These are phyloP conservation scores for Aelia acuminata DNA, from an alignment of 2,888 invertebrate species.

Conservation along the genomic window DNA sequence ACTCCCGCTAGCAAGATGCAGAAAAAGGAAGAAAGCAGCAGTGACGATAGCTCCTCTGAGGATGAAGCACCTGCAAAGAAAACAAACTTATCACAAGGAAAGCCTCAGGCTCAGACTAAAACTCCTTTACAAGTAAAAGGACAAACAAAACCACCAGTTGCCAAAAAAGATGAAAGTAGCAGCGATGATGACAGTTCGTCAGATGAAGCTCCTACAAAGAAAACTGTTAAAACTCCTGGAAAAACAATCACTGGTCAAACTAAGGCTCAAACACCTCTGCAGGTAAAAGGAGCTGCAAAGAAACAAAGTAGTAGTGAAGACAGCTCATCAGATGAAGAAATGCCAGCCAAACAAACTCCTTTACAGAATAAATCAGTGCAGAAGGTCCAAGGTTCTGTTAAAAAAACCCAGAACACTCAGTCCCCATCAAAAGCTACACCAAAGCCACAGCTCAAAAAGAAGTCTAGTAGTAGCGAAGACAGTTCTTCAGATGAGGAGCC, in stretches of 20 bases:
- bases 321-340: slow-evolving; percentile 55
- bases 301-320: slow-evolving; percentile 56
- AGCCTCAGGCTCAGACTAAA: background rate
- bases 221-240: background rate
- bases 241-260: background rate
- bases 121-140: slow-evolving; percentile 46
- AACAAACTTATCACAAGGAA: background rate
- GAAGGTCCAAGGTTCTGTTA: background rate
- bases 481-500: slow-evolving; percentile 65
- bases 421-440: slow-evolving; percentile 60
- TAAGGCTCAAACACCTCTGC: background rate
- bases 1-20: background rate
- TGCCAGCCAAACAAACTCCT: slow-evolving; percentile 31
- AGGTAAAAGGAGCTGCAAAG: background rate
- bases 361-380: slow-evolving; percentile 22
- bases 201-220: slow-evolving; percentile 65
- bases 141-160: slow-evolving; percentile 48
- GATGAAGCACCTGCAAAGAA: slow-evolving; percentile 65
- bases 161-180: slow-evolving; percentile 54
- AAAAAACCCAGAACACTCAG: slow-evolving; percentile 31
- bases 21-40: slow-evolving; percentile 56
- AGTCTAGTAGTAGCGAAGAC: slow-evolving; percentile 60
- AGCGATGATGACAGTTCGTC: slow-evolving; percentile 56
- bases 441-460: slow-evolving; percentile 63
- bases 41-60: slow-evolving; percentile 67